A percentile compares a stretch with the other conserved stretches of the same genome.
phyloP scores from a whole-genome alignment of 2,797 vertebrate genomes.

The Crenichthys baileyi region DNA sequence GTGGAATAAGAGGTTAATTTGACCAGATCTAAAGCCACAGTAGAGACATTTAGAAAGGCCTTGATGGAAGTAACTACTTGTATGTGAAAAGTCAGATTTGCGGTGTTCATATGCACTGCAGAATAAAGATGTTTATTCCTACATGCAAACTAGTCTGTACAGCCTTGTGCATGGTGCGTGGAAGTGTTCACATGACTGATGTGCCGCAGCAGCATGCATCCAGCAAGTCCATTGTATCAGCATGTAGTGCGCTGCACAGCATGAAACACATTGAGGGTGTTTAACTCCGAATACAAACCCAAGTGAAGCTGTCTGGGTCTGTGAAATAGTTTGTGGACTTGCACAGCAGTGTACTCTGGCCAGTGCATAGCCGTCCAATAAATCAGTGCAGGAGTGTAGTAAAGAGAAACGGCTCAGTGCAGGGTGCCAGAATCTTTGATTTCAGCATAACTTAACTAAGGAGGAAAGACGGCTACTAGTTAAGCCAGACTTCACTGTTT shows the following conservation, averaged over 20 bases:
- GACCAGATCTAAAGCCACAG: neutral
- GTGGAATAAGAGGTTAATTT: neutral
- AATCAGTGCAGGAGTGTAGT: neutral
- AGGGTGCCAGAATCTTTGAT: neutral
- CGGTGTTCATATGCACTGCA: neutral
- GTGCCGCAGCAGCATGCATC: neutral
- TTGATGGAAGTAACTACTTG: neutral
- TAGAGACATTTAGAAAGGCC: neutral
- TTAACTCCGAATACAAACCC: neutral
- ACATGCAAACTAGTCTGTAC: neutral
- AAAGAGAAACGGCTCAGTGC: neutral
- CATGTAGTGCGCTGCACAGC: neutral
- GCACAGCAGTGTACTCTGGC: neutral
- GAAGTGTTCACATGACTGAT: neutral
- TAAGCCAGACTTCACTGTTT: neutral
- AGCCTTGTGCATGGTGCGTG: too few relatives aligned
- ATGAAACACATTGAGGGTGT: neutral
- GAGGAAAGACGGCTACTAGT: neutral
- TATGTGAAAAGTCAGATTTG: neutral
- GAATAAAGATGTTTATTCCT: neutral
- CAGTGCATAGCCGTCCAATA: neutral
- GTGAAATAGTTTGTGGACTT: neutral
- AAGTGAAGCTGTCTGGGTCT: slow-evolving; percentile 3
- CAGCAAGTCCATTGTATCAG: neutral
- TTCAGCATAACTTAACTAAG: neutral